These are phyloP conservation scores for Chiridota heheva DNA, from an alignment of 35 echinoderm and acorn worm species.

Conservation along the genomic window DNA sequence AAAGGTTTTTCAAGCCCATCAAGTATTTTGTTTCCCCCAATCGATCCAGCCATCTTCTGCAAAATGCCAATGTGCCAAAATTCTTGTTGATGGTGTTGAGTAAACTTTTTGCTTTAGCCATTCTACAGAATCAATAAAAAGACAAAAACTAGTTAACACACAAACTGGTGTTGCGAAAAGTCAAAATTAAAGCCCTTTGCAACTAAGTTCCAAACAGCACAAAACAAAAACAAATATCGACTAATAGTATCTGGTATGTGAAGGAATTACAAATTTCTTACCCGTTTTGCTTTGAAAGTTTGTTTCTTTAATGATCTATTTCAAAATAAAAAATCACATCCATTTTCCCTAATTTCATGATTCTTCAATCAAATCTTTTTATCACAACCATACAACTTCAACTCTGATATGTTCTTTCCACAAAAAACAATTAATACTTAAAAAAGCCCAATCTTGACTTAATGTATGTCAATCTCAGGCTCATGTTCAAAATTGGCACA, in stretches of 20 bases:
- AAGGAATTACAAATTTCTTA: not conserved
- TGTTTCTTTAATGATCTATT: no score
- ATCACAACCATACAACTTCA: no score
- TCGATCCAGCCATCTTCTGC: conserved; percentile 85
- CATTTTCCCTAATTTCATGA: no score
- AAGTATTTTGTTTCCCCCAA: conserved; percentile 90
- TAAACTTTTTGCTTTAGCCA: conserved; percentile 67
- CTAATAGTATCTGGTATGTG: not conserved
- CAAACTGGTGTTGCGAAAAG: not conserved
- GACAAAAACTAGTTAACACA: not conserved
- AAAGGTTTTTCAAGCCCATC: conserved; percentile 91
- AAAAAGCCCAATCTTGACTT: no score
- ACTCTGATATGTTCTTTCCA: no score
- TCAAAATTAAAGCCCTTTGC: no score
- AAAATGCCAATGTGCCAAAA: conserved; percentile 90
- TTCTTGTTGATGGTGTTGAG: conserved; percentile 84
- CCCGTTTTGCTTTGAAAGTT: not conserved
- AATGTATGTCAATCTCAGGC: no score
- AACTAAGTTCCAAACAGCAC: not conserved
- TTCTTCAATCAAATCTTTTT: no score
- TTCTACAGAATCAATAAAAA: conserved; percentile 45
- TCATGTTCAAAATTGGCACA: no score
- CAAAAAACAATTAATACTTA: no score
- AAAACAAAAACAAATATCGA: not conserved
- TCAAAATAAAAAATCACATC: no score